Evolutionary conservation across 1,140 invertebrate genomes (phyloP).

Genomic region (Parapsyche elsis): DNA sequence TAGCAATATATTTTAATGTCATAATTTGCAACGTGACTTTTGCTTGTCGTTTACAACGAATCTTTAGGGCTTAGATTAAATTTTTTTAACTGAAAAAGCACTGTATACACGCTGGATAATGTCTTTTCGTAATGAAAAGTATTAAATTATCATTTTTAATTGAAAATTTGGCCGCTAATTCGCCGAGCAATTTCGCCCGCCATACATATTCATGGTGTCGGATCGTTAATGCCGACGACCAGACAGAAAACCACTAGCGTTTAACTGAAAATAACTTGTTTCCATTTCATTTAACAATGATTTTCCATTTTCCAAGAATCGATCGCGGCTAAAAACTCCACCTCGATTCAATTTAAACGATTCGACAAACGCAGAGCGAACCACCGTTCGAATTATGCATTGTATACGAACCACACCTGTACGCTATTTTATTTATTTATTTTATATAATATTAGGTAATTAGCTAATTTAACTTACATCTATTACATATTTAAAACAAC

Average conservation of each 20-base stretch:
- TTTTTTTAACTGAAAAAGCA: too few relatives aligned
- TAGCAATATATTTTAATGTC: too few relatives aligned
- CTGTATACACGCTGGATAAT: too few relatives aligned
- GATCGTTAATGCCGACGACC: conserved; percentile 31
- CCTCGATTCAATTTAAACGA: background rate
- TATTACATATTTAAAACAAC: too few relatives aligned
- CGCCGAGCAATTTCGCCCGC: conserved; percentile 11
- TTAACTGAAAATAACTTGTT: conserved; percentile 43
- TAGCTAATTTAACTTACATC: too few relatives aligned
- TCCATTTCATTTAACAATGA: conserved; percentile 43
- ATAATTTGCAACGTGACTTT: too few relatives aligned
- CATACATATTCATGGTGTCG: conserved; percentile 41
- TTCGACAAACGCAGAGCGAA: background rate
- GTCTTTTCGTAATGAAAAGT: conserved; percentile 25
- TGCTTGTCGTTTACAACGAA: too few relatives aligned
- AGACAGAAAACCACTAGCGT: conserved; percentile 24
- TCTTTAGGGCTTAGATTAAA: too few relatives aligned
- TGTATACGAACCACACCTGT: background rate
- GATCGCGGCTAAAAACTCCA: conserved; percentile 8
- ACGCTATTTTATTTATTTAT: background rate
- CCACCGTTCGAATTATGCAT: too few relatives aligned
- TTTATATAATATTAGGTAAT: too few relatives aligned
- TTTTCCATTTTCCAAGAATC: conserved; percentile 36
- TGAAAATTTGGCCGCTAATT: conserved; percentile 30
- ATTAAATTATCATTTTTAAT: conserved; percentile 33